Percentiles rank a stretch among this genome's conserved stretches.
These are phyloP conservation scores for Theristus sp. DNA, from an alignment of 2,888 invertebrate genomes.

Conservation along the genomic window DNA sequence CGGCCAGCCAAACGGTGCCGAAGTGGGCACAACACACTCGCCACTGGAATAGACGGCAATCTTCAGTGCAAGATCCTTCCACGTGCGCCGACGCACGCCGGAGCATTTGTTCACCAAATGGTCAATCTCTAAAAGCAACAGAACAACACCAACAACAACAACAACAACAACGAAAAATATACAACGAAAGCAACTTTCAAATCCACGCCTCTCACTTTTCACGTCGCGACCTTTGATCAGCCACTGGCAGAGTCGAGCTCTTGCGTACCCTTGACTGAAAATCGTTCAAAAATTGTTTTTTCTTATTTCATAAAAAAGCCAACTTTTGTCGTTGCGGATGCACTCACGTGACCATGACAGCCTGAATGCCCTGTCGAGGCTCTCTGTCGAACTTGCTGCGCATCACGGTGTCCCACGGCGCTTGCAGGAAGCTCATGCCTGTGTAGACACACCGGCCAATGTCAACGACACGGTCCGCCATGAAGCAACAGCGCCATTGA, in stretches of 20 bases:
- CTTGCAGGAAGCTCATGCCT: neutral
- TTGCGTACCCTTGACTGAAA: neutral
- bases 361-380: neutral
- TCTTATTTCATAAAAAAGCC: too few relatives aligned
- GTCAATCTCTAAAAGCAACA: neutral
- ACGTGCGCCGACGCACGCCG: neutral
- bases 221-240: neutral
- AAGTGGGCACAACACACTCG: neutral
- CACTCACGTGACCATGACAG: neutral
- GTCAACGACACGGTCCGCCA: neutral
- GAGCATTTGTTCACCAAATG: conserved; percentile 1
- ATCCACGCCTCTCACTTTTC: neutral
- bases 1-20: conserved; percentile 1
- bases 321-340: too few relatives aligned
- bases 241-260: neutral
- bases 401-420: conserved; percentile 1
- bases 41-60: neutral
- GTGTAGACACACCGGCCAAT: neutral
- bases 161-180: neutral
- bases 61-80: neutral
- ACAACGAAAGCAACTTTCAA: neutral
- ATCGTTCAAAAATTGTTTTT: too few relatives aligned
- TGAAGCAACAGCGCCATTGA: conserved; percentile 3
- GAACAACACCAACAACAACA: too few relatives aligned
- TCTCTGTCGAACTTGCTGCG: neutral